A percentile compares a stretch with the other conserved stretches of the same genome.
Conservation (phyloP, 2,888 invertebrate genomes). For the Lepidocyrtoides sp. region DNA sequence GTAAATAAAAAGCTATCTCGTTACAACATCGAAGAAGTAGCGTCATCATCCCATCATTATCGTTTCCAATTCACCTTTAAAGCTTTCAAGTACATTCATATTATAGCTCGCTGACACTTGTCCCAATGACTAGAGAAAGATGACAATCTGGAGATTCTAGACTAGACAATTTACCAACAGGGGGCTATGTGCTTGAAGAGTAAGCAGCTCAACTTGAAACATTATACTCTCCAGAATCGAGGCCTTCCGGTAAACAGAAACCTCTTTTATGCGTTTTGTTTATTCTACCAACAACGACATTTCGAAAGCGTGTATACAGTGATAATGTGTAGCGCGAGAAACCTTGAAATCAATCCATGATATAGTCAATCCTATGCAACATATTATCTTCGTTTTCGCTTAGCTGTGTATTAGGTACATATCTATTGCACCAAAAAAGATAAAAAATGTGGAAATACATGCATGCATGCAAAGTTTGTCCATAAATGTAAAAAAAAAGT, state of each 20-base stretch:
- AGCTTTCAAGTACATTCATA: not conserved
- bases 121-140: not conserved
- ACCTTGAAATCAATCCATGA: too few relatives aligned
- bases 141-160: slow-evolving; percentile 16
- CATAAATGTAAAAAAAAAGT: too few relatives aligned
- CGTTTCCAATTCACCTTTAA: not conserved
- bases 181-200: not conserved
- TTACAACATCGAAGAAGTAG: not conserved
- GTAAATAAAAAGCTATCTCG: not conserved
- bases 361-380: too few relatives aligned
- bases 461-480: not conserved
- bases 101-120: not conserved
- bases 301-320: not conserved
- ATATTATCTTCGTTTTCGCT: too few relatives aligned
- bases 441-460: not conserved
- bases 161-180: slow-evolving; percentile 46
- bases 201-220: slow-evolving; percentile 27
- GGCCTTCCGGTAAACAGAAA: slow-evolving; percentile 36
- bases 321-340: too few relatives aligned
- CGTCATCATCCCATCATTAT: not conserved
- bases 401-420: too few relatives aligned
- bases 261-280: not conserved
- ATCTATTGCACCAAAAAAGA: too few relatives aligned
- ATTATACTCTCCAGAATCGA: slow-evolving; percentile 4
- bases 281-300: not conserved